Evolutionary conservation across 2,888 invertebrate genomes (phyloP), one percentile per base, ranked within the genome.

Genomic region (Polietes domitor): DNA sequence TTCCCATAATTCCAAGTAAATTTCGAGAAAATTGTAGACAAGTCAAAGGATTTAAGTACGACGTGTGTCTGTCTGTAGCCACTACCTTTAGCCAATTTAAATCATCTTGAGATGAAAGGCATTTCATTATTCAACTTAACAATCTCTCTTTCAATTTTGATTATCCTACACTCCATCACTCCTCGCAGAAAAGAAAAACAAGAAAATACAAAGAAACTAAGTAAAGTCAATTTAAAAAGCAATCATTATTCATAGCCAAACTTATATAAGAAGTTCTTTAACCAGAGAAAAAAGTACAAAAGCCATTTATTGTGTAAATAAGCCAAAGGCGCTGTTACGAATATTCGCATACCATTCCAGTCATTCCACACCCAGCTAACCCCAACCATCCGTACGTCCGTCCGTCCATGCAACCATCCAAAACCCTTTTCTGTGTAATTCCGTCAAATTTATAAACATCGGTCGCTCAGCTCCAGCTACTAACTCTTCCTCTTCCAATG

Each of bases 221-320:
- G 63, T 53, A 53, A 78, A 76, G 61, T 61, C 68, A 76, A 73
- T 73, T 81, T 73, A 70, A 77, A 72, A 81, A 76, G 53, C 78
- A 84, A 78, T 84, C 80, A 81, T 81, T 84, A 84, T 78, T 84
- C 78, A 84, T 73, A 76, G 68, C 73, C 72, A 81, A 81, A 84
- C 72, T 84, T 84, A 61, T 43, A 73, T 47, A 76, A 68, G 50
- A 73, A 80, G 32, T 77, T 77, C 21, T 4, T 37, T 15, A 47
- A 7, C 17, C 32, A 58, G 12, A 77, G 47, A 41, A 28, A 41
- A 32, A 81, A 47, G 75, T 73, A 78, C 24, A 76, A 81, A 84
- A 81, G 78, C 76, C 76, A 81, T 84, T 84, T 79, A 79, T 73
- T 81, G 68, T 74, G 53, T 75, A 81, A 81, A 81, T 81, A 81